These are phyloP conservation scores for Patella ulyssiponensis DNA, from an alignment of 2,888 invertebrate species.

Conservation along the genomic window DNA sequence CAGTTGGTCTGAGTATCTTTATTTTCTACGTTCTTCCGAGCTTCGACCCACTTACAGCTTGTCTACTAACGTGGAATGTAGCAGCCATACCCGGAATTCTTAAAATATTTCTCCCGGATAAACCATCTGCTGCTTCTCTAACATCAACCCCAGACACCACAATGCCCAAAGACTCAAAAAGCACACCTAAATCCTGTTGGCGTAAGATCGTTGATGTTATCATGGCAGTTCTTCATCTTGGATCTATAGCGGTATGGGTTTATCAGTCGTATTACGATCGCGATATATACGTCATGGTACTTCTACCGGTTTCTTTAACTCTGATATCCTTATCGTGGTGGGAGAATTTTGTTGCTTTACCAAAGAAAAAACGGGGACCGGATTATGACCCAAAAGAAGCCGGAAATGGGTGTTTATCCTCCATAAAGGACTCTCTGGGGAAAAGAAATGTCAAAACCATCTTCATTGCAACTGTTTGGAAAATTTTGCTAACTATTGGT, in stretches of 20 bases:
- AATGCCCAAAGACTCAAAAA: constrained; percentile 7
- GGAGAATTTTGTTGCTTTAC: constrained; percentile 27
- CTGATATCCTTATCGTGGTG: constrained; percentile 22
- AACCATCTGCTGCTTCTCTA: background rate
- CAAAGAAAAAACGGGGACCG: background rate
- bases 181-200: constrained; percentile 24
- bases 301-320: constrained; percentile 15
- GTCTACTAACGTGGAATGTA: background rate
- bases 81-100: constrained; percentile 25
- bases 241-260: constrained; percentile 11
- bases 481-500: constrained; percentile 22
- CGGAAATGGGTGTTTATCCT: constrained; percentile 16
- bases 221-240: constrained; percentile 23
- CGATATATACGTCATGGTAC: background rate
- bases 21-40: constrained; percentile 16
- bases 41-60: constrained; percentile 3
- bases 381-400: background rate
- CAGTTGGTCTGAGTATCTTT: constrained; percentile 10
- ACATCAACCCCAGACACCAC: background rate
- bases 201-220: constrained; percentile 26
- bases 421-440: constrained; percentile 38
- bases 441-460: constrained; percentile 44
- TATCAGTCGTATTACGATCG: constrained; percentile 8
- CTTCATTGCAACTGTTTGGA: constrained; percentile 30
- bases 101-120: constrained; percentile 12